Base-by-base conservation (phyloP, 2,888 invertebrate species). In the Hemaris fuciformis region DNA sequence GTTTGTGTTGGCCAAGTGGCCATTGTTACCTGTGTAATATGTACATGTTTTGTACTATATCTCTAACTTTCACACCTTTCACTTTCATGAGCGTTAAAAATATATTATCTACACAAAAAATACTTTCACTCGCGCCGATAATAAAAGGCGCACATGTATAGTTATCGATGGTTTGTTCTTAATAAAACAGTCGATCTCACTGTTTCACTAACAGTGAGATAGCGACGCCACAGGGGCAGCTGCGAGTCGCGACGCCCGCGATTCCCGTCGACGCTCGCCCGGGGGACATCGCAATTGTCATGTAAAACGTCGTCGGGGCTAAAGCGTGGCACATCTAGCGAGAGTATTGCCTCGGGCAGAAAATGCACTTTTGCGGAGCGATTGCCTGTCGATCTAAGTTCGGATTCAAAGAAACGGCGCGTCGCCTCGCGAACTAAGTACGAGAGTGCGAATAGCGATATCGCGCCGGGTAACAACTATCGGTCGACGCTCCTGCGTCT, bases 291-390 rank as follows among this genome's bases (percentile, higher is more conserved):
- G 84, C 87, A 87, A 90, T 91, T 90, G 89, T 89, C 88, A 90
- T 90, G 89, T 89, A 88, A 89, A 90, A 83, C 84, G 83, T 81
- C 73, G 80, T 69, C 79, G 80, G 80, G 80, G 76, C 77, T 76
- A 75, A 77, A 83, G 77, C 78, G 80, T 74, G 79, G 76, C 79
- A 77, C 76, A 74, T 76, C 77, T 80, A 72, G 76, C 74, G 74
- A 71, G 74, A 74, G 77, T 75, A 74, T 78, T 77, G 88, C 90
- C 90, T 80, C 81, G 70, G 89, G 91, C 89, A 80, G 84, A 86
- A 91, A 92, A 88, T 91, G 89, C 91, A 91, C 91, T 91, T 89
- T 88, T 84, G 77, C 82, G 82, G 84, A 87, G 73, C 84, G 88
- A 91, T 90, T 87, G 88, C 85, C 85, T 86, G 87, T 87, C 88